Evolutionary conservation across 2,888 invertebrate species (phyloP).

Genomic region (Serripes groenlandicus): DNA sequence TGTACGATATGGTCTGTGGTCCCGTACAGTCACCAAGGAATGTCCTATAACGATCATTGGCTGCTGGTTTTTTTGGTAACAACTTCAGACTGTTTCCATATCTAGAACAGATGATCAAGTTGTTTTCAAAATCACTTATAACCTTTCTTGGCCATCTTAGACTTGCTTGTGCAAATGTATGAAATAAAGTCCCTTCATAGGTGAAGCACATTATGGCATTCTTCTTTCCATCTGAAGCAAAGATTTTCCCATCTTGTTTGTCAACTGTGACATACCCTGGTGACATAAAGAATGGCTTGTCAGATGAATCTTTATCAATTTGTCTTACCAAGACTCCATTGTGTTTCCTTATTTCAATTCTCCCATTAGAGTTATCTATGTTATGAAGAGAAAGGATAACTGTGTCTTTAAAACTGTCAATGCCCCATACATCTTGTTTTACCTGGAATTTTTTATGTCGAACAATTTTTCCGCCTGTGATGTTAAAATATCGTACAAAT

Average conservation of each 20-base stretch:
- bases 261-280: slow-evolving; percentile 8
- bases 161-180: neutral
- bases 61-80: too few relatives aligned
- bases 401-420: slow-evolving; percentile 1
- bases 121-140: neutral
- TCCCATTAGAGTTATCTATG: neutral
- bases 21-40: neutral
- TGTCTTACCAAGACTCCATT: neutral
- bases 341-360: slow-evolving; percentile 13
- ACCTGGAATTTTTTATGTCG: neutral
- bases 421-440: slow-evolving; percentile 20
- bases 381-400: slow-evolving; percentile 6
- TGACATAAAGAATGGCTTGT: slow-evolving; percentile 10
- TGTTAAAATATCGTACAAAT: neutral
- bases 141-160: slow-evolving; percentile 21
- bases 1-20: slow-evolving; percentile 15
- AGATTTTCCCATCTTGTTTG: slow-evolving; percentile 11
- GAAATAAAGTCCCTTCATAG: neutral
- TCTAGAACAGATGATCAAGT: slow-evolving; percentile 9
- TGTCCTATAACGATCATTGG: neutral
- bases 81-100: neutral
- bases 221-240: slow-evolving; percentile 13
- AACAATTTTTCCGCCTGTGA: neutral
- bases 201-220: neutral
- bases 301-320: neutral